Evolutionary conservation across 2,888 invertebrate genomes (phyloP), one percentile per base, ranked within the genome.

Genomic region (Tetanocera ferruginea): DNA sequence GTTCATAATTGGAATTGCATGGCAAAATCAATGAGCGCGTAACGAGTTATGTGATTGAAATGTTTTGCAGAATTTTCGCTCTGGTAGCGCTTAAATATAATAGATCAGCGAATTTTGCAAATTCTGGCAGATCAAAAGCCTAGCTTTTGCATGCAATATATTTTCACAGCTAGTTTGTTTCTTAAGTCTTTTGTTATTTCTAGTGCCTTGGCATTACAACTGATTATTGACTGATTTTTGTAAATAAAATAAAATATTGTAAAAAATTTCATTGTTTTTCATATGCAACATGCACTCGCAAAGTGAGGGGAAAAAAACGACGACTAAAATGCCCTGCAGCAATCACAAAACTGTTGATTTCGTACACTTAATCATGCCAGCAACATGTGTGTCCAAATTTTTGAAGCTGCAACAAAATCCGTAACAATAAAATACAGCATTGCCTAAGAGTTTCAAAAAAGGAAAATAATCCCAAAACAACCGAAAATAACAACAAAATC

Each of bases 271-370:
- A n/a, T n/a, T n/a, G n/a, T n/a, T n/a, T n/a, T n/a, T n/a, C n/a
- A n/a, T n/a, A n/a, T n/a, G n/a, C n/a, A n/a, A n/a, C n/a, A n/a
- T n/a, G n/a, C n/a, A n/a, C n/a, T n/a, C n/a, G n/a, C n/a, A n/a
- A n/a, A n/a, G n/a, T n/a, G n/a, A n/a, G 34, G n/a, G 23, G 31
- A 72, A 76, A 69, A 57, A 11, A 3, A 0, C 9, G 60, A 69
- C 79, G 79, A 79, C 2, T 79, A 81, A 81, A 80, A 78, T 80
- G 78, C 80, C 75, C 74, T 76, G 60, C 72, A 80, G 78, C 77
- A 79, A n/a, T 23, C 55, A 62, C 77, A 76, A 79, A 80, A 80
- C 81, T 80, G 80, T 79, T 81, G 81, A 81, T 81, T 81, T 80
- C 71, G 76, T 79, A 76, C 81, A 81, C 81, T 81, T 80, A 81